Base-by-base conservation (phyloP, 2,797 vertebrate genomes). In the Melanotaenia trifasciata region DNA sequence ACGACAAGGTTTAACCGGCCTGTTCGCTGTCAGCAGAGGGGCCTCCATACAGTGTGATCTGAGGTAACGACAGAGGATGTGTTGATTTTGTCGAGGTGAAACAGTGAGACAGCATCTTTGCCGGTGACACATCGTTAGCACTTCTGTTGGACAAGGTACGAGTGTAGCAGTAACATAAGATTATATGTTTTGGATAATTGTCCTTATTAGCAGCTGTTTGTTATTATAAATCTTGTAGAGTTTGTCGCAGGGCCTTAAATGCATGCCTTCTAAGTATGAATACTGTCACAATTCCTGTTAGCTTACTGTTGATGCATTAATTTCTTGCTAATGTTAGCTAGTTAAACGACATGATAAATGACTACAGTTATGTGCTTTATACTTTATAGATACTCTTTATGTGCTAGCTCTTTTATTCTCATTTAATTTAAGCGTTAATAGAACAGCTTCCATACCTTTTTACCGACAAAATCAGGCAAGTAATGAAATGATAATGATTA, bases 91-190 rank as follows among this genome's bases (percentile, higher is more conserved):
- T 40, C 62, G 80, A 76, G 74, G 67, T 20, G 78, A 86, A 91
- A 84, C 90, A 89, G 93, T 95, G 94, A 95, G 88, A 95, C 94
- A 94, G 94, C 94, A 95, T 93, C 91, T 94, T 95, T 90, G 68
- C 80, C 85, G 73, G 85, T 84, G 90, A 93, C 82, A 85, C 86
- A 77, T 83, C 83, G 82, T 80, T 78, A 90, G 85, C 83, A 66
- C 66, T 53, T 24, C 81, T 60, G 74, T 78, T 76, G 73, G 78
- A 88, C 35, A 67, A 92, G 91, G 92, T 94, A 90, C 32, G 81
- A 80, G 53, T 18, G 38, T 32, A 45, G 74, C 40, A 56, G 10
- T 43, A 40, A 58, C 47, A 69, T 9, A 6, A 5, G 12, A 30
- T 20, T 35, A 20, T 12, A 30, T 13, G 14, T 14, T 24, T 64